Base-by-base conservation (phyloP, 2,888 invertebrate genomes). In the Standfussiana lucernea region DNA sequence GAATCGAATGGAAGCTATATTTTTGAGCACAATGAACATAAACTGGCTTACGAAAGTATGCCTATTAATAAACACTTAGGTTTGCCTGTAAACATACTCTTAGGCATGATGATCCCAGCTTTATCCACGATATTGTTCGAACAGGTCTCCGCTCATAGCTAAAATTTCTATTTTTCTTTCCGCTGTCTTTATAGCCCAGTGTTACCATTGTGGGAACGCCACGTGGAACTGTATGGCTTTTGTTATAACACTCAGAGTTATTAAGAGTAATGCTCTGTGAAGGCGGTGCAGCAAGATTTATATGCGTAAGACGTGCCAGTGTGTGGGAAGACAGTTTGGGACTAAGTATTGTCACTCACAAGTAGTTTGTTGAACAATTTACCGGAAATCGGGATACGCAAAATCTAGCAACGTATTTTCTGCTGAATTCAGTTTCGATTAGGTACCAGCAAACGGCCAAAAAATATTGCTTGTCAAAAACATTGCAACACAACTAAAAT, bases 191-290 rank as follows among this genome's bases (percentile, higher is more conserved):
- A 37, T 76, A 40, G 82, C 88, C 83, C 21, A 8, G 10, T 6
- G 3, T 0, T 37, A 69, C 83, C 88, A 84, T 84, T 91, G 92
- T 93, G 93, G 89, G 92, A 93, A 91, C 84, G 84, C 86, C 86
- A 84, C 80, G 80, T 87, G 83, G 83, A 79, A 79, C 78, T 87
- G 83, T 74, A 84, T 74, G 75, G 79, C 83, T 84, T 86, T 85
- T 87, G 89, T 87, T 83, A 83, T 79, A 83, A 87, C 86, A 88
- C 86, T 89, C 82, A 81, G 78, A 89, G 89, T 89, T 91, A 92
- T 91, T 85, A 91, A 91, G 91, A 91, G 88, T 91, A 90, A 91
- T 90, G 90, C 82, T 88, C 89, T 90, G 91, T 90, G 93, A 93
- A 92, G 92, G 92, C 85, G 66, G n/a, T 73, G 62, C 73, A 71